Conservation (phyloP, 37 sponge, comb jelly and placozoan species). For the Ephydatia muelleri region DNA sequence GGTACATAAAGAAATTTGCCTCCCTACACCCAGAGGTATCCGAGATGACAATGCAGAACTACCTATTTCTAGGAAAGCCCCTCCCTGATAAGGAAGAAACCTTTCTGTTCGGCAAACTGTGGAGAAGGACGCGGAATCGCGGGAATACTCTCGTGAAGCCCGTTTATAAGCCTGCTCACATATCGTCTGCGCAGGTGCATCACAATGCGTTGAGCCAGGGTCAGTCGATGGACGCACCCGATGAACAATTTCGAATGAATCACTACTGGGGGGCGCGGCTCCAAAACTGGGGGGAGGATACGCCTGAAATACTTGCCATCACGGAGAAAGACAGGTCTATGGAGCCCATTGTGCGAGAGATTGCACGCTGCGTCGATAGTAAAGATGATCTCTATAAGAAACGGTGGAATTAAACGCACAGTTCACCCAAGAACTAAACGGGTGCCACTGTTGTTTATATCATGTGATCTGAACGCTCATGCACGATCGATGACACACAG, state of each 20-base stretch:
- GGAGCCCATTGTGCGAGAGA: conserved; percentile 31
- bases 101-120: conserved; percentile 52
- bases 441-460: no score
- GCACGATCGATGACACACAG: no score
- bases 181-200: conserved; percentile 49
- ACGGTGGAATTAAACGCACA: no score
- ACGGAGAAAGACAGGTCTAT: conserved; percentile 59
- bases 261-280: conserved; percentile 87
- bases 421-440: no score
- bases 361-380: no score
- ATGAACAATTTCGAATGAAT: conserved; percentile 61
- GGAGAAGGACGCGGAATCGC: conserved; percentile 48
- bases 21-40: conserved; percentile 16
- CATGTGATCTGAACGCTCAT: no score
- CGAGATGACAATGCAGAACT: conserved; percentile 74
- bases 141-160: conserved; percentile 72
- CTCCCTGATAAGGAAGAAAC: background rate
- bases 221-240: conserved; percentile 23
- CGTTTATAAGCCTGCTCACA: conserved; percentile 51
- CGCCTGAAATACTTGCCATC: conserved; percentile 44
- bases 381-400: no score
- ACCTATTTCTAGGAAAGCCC: conserved; percentile 63
- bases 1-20: conserved; percentile 41
- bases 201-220: conserved; percentile 43
- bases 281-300: conserved; percentile 85